A percentile compares a stretch with the other conserved stretches of the same genome.
These are phyloP conservation scores for Phoenoteleia sp. DNA, from an alignment of 2,888 invertebrate genomes.

Conservation along the genomic window DNA sequence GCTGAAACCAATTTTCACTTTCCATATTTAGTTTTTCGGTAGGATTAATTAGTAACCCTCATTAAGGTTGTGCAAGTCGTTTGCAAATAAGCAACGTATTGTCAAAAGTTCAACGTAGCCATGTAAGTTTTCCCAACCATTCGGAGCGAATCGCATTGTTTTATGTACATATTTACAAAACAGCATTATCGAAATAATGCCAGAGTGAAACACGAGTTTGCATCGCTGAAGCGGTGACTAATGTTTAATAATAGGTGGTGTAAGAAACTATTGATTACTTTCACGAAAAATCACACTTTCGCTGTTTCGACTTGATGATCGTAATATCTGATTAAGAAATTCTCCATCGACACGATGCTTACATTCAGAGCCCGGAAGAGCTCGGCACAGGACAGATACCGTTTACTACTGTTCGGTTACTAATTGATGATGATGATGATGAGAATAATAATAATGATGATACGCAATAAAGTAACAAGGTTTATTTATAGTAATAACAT, in stretches of 20 bases:
- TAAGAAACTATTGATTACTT: slow-evolving; percentile 64
- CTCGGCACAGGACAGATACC: background rate
- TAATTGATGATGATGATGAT: background rate
- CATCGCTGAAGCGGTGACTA: slow-evolving; percentile 31
- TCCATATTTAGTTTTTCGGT: no score
- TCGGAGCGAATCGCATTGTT: background rate
- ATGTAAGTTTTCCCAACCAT: slow-evolving; percentile 2
- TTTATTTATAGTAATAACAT: no score
- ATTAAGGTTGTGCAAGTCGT: no score
- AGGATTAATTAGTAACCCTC: no score
- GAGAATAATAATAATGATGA: no score
- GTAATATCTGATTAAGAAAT: slow-evolving; percentile 63
- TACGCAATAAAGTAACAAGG: no score
- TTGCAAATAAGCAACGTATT: no score
- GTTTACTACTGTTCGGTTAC: background rate
- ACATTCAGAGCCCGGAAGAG: slow-evolving; percentile 48
- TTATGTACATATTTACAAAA: slow-evolving; percentile 57
- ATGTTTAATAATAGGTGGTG: slow-evolving; percentile 60
- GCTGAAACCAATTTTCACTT: no score
- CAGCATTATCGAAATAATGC: slow-evolving; percentile 24
- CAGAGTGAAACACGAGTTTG: slow-evolving; percentile 47
- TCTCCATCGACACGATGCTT: slow-evolving; percentile 5
- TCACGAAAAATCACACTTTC: slow-evolving; percentile 69
- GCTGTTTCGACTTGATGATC: slow-evolving; percentile 49
- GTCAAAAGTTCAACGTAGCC: slow-evolving; percentile 56